A percentile compares a stretch with the other conserved stretches of the same genome.
Evolutionary conservation across 2,888 invertebrate species (phyloP).

Genomic region (Diogma glabrata): DNA sequence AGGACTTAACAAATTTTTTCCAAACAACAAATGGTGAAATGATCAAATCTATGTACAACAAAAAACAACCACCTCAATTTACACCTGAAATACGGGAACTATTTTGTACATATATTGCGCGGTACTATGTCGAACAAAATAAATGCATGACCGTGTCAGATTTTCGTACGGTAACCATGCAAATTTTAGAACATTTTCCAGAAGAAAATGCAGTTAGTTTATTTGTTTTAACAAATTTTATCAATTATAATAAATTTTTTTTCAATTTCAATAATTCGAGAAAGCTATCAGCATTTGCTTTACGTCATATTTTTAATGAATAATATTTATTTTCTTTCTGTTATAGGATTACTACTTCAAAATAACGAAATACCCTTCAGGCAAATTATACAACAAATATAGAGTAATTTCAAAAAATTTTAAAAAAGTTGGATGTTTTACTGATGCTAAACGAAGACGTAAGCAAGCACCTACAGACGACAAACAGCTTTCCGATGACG

Average conservation of each 20-base stretch:
- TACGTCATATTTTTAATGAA: background rate
- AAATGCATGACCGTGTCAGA: background rate
- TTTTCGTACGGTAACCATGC: background rate
- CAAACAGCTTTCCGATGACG: background rate
- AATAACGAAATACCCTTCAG: background rate
- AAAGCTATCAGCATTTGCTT: no score
- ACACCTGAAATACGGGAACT: background rate
- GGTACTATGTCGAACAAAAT: background rate
- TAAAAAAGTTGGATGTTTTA: background rate
- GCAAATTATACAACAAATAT: background rate
- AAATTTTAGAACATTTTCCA: background rate
- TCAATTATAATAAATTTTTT: background rate
- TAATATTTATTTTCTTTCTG: background rate
- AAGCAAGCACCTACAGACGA: background rate
- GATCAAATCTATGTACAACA: background rate
- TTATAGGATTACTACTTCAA: background rate
- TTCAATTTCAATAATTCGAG: background rate
- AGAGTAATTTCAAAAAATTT: background rate
- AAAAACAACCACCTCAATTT: background rate
- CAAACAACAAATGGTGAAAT: background rate
- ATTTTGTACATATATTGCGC: background rate
- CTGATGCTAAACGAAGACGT: background rate
- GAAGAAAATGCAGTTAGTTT: slow-evolving; percentile 1
- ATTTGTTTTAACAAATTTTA: background rate
- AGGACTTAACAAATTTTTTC: background rate